Percentiles rank a stretch among this genome's conserved stretches.
phyloP scores from a whole-genome alignment of 2,113 vertebrate species.

The Amia ocellicauda region DNA sequence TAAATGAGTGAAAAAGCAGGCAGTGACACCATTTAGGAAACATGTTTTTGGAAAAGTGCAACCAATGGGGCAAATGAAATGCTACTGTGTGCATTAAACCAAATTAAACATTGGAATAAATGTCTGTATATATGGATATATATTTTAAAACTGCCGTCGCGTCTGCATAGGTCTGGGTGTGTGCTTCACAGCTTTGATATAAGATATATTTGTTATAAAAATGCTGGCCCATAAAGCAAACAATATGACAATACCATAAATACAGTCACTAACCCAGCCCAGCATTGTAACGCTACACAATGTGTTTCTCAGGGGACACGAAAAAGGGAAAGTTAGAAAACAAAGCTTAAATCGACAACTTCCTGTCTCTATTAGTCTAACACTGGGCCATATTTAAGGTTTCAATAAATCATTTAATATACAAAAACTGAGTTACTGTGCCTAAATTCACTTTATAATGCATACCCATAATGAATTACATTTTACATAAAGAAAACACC shows the following conservation, averaged over 20 bases:
- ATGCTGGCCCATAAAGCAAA: constrained; percentile 1
- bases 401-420: no score
- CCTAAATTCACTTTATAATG: no score
- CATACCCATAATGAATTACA: no score
- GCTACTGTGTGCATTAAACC: not conserved
- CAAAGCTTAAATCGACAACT: not conserved
- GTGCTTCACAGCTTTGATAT: not conserved
- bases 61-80: no score
- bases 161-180: not conserved
- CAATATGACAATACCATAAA: not conserved
- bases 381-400: not conserved
- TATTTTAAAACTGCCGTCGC: no score
- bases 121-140: not conserved
- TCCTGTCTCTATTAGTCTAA: not conserved
- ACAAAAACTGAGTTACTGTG: no score
- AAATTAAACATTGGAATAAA: not conserved
- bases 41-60: no score
- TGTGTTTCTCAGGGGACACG: not conserved
- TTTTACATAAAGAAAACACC: no score
- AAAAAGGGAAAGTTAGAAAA: not conserved
- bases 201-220: not conserved
- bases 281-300: not conserved
- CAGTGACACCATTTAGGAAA: no score
- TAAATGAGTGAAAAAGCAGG: not conserved
- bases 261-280: not conserved